A percentile compares a stretch with the other conserved stretches of the same genome.
Evolutionary conservation across 2,113 vertebrate genomes (phyloP).

Genomic region (Pristiophorus japonicus): DNA sequence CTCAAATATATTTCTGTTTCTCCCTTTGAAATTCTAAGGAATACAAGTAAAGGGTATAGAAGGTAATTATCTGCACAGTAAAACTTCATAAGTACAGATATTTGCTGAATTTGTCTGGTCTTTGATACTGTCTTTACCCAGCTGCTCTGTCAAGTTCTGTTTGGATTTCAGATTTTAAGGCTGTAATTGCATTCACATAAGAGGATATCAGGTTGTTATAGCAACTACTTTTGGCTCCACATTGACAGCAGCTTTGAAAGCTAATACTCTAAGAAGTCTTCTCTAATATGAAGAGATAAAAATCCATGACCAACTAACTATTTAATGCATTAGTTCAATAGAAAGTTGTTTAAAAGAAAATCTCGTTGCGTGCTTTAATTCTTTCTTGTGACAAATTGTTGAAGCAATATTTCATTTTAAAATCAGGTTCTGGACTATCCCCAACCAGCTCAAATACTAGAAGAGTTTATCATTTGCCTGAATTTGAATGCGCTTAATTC

Average conservation of each 20-base stretch:
- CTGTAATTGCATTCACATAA: constrained; percentile 38
- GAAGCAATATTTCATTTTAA: not conserved
- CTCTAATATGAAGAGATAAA: not conserved
- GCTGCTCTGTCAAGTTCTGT: constrained; percentile 38
- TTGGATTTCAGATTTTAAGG: constrained; percentile 38
- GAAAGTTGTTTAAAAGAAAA: constrained; percentile 27
- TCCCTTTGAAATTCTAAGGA: not conserved
- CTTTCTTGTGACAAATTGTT: not conserved
- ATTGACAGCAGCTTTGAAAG: constrained; percentile 34
- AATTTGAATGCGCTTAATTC: not conserved
- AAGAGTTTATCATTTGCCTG: not conserved
- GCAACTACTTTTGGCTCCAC: constrained; percentile 38
- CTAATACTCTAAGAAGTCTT: constrained; percentile 21
- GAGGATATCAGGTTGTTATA: constrained; percentile 39
- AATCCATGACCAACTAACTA: constrained; percentile 41
- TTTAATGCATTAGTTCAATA: constrained; percentile 28
- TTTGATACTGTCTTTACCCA: constrained; percentile 8
- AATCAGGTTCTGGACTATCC: not conserved
- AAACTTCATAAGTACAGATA: not conserved
- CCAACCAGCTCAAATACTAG: not conserved
- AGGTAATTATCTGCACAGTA: not conserved
- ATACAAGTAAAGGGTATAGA: not conserved
- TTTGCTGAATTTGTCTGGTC: not conserved
- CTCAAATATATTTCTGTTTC: not conserved
- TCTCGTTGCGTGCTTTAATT: not conserved